Percentiles rank a stretch among this genome's conserved stretches.
These are phyloP conservation scores for Palloptera scutellata DNA, from an alignment of 2,888 invertebrate species.

Conservation along the genomic window DNA sequence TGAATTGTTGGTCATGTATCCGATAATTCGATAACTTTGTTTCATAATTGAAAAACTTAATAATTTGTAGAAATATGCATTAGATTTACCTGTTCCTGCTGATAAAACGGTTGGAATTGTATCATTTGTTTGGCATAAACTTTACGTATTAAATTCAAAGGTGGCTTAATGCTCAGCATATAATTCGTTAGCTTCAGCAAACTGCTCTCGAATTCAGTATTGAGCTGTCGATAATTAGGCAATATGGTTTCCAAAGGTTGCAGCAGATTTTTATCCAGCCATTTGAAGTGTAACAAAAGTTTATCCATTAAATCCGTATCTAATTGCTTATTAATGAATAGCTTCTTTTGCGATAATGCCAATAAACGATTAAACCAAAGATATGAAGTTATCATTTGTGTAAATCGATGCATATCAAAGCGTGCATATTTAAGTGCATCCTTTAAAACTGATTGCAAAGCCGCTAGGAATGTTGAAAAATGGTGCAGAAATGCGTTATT, in stretches of 20 bases:
- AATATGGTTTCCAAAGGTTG: conserved; percentile 40
- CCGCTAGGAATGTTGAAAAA: conserved; percentile 48
- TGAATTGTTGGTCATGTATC: too few relatives aligned
- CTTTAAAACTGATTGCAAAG: conserved; percentile 42
- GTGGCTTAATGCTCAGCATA: conserved; percentile 48
- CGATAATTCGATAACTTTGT: too few relatives aligned
- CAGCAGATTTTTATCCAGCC: conserved; percentile 74
- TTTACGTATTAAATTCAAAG: conserved; percentile 54
- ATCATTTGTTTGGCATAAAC: conserved; percentile 55
- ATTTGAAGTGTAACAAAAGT: conserved; percentile 75
- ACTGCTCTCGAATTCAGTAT: conserved; percentile 40
- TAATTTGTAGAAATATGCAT: neutral
- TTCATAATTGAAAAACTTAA: too few relatives aligned
- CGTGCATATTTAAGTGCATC: conserved; percentile 41
- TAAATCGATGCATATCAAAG: conserved; percentile 48
- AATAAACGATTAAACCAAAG: conserved; percentile 60
- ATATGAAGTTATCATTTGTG: conserved; percentile 47
- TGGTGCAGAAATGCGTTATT: conserved; percentile 54
- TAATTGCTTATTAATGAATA: conserved; percentile 58
- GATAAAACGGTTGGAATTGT: conserved; percentile 56
- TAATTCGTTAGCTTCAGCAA: conserved; percentile 46
- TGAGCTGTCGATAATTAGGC: conserved; percentile 36
- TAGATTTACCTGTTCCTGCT: conserved; percentile 46
- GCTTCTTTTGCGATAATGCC: conserved; percentile 46
- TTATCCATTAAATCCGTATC: conserved; percentile 69